Evolutionary conservation across 1,140 invertebrate genomes (phyloP).

Genomic region (Lutraria rhynchaena): DNA sequence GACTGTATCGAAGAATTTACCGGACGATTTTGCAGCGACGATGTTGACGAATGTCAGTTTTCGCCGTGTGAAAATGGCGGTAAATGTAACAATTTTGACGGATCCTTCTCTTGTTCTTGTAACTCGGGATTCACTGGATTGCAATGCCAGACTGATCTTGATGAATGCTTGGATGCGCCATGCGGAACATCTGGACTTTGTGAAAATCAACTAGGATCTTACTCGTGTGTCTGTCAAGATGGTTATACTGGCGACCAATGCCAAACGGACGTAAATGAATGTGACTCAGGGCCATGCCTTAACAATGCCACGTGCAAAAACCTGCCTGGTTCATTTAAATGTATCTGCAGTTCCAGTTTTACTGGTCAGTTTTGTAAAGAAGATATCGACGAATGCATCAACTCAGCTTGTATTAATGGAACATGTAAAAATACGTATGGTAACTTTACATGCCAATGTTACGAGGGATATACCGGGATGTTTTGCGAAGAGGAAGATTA

Average conservation of each 20-base stretch:
- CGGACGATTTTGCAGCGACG: conserved; percentile 6
- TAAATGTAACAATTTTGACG: conserved; percentile 3
- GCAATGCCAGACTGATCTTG: conserved; percentile 31
- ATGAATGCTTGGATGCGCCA: conserved; percentile 37
- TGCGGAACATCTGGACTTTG: conserved; percentile 56
- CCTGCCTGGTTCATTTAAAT: conserved; percentile 81
- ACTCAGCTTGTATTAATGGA: conserved; percentile 93
- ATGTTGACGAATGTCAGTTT: conserved; percentile 25
- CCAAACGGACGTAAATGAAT: conserved; percentile 26
- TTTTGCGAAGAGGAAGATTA: conserved; percentile 87
- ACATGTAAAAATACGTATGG: conserved; percentile 92
- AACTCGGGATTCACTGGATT: conserved; percentile 25
- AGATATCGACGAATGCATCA: conserved; percentile 94
- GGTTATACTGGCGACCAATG: conserved; percentile 53
- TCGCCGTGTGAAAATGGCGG: background rate
- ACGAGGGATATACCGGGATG: conserved; percentile 95
- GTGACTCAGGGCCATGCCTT: background rate
- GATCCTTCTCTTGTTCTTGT: conserved; percentile 26
- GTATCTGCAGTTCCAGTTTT: conserved; percentile 87
- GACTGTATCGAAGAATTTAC: conserved; percentile 26
- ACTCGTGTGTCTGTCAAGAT: conserved; percentile 34
- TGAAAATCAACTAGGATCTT: conserved; percentile 16
- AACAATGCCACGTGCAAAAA: conserved; percentile 49
- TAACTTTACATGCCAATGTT: conserved; percentile 77
- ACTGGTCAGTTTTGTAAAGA: conserved; percentile 95